phyloP scores from a whole-genome alignment of 1,140 invertebrate genomes.

The Propsilocerus akamusi region DNA sequence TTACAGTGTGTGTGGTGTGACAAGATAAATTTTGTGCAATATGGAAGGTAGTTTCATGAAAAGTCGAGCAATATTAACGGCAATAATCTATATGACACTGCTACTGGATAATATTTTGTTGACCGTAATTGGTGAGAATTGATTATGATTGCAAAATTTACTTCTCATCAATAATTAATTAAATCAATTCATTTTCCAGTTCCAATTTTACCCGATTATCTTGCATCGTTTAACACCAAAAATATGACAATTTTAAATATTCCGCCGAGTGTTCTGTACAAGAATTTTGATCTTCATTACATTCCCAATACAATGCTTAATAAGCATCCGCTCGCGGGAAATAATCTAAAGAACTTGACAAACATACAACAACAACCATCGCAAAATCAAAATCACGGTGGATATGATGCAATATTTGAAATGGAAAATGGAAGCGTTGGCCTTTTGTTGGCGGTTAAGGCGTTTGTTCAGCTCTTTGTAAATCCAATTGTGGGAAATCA shows the following conservation, averaged over 20 bases:
- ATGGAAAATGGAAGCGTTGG: constrained; percentile 60
- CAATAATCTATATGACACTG: constrained; percentile 44
- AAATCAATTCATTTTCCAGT: constrained; percentile 33
- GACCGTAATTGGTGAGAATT: constrained; percentile 53
- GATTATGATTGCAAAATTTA: constrained; percentile 6
- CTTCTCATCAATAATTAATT: constrained; percentile 1
- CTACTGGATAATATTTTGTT: constrained; percentile 58
- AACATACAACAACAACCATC: constrained; percentile 7
- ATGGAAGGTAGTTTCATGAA: constrained; percentile 1
- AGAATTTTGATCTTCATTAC: constrained; percentile 11
- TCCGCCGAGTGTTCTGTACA: constrained; percentile 11
- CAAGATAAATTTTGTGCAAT: not conserved
- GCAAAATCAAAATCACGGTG: not conserved
- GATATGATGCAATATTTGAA: constrained; percentile 12
- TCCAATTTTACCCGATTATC: constrained; percentile 69
- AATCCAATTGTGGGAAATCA: constrained; percentile 65
- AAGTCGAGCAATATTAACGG: constrained; percentile 24
- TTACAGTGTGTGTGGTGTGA: not conserved
- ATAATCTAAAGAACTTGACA: constrained; percentile 24
- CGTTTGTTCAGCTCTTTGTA: constrained; percentile 63
- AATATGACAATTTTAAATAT: constrained; percentile 9
- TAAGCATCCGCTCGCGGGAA: constrained; percentile 27
- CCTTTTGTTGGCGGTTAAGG: constrained; percentile 67
- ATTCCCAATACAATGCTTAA: constrained; percentile 14
- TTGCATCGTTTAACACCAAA: constrained; percentile 33